Conservation (phyloP, 2,113 vertebrate species). For the Tachuris rubrigastra region DNA sequence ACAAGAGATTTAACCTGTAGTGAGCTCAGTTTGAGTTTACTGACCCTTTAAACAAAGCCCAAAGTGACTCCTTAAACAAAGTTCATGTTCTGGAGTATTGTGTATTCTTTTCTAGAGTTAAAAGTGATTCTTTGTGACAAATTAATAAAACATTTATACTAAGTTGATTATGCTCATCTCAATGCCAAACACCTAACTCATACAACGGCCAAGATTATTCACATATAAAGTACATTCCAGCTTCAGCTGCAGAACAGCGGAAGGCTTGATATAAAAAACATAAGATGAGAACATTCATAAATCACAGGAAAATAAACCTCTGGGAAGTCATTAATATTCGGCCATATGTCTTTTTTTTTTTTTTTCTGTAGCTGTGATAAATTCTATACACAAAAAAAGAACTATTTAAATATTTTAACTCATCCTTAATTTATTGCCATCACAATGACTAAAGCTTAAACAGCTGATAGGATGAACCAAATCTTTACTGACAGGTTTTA, state of each 20-base stretch:
- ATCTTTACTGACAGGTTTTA: not conserved
- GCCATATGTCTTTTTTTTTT: not conserved
- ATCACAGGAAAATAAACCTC: not conserved
- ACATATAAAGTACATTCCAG: not conserved
- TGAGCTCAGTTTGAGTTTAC: not conserved
- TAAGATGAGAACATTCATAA: not conserved
- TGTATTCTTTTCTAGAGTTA: not conserved
- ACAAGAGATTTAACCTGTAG: not conserved
- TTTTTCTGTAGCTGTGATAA: not conserved
- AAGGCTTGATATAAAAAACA: not conserved
- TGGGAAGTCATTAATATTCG: not conserved
- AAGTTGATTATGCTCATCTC: not conserved
- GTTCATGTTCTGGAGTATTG: not conserved
- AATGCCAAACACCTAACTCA: not conserved
- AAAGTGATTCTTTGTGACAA: not conserved
- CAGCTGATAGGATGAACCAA: not conserved
- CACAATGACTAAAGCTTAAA: not conserved
- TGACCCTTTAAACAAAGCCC: not conserved
- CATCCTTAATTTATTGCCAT: not conserved
- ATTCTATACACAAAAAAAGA: not conserved
- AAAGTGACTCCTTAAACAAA: not conserved
- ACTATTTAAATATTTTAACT: not conserved
- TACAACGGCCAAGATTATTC: not conserved
- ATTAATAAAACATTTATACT: constrained; percentile 1
- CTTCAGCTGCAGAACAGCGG: not conserved